Base-by-base conservation (phyloP, 2,113 vertebrate species). In the Dissostichus mawsoni region DNA sequence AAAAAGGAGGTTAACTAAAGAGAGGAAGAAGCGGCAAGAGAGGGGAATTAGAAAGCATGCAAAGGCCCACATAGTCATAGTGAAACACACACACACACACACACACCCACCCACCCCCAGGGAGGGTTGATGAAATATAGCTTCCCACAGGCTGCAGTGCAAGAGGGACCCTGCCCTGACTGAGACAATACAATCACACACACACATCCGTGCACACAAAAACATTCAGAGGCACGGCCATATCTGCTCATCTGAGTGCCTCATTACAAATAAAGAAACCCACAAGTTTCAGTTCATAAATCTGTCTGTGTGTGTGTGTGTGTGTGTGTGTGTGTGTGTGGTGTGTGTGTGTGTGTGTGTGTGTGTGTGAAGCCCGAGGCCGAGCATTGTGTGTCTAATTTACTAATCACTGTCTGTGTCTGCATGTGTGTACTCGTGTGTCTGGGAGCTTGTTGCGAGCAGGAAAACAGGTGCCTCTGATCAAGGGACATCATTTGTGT, bases 391-490 rank as follows among this genome's bases (percentile, higher is more conserved):
- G 0, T n/a, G 8, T 63, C 18, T 52, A 36, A 77, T 23, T 71
- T 16, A 52, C 68, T 58, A 62, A 79, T 82, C 44, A n/a, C 51
- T 58, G 41, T 13, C 33, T 64, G 20, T 41, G 33, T 11, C 20
- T 77, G 69, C 55, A 25, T n/a, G 59, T 5, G 41, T 23, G 58
- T 44, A 58, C 11, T 53, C 11, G 47, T 11, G 56, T 20, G 74
- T 47, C 7, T 50, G 65, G 3, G 3, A 48, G 63, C 11, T n/a
- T 45, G 14, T 41, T 33, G 7, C 6, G 1, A 69, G 25, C 66
- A 50, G 44, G 57, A 79, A 85, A 90, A 88, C 87, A 87, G 82
- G 87, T 84, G 83, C 85, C 45, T 83, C 74, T 14, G 61, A 84
- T 86, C 81, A 73, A 74, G 83, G 80, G 80, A 89, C 80, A 62